Evolutionary conservation across 1,140 invertebrate species (phyloP), one percentile per base, ranked within the genome.

Genomic region (Gryllus bimaculatus): DNA sequence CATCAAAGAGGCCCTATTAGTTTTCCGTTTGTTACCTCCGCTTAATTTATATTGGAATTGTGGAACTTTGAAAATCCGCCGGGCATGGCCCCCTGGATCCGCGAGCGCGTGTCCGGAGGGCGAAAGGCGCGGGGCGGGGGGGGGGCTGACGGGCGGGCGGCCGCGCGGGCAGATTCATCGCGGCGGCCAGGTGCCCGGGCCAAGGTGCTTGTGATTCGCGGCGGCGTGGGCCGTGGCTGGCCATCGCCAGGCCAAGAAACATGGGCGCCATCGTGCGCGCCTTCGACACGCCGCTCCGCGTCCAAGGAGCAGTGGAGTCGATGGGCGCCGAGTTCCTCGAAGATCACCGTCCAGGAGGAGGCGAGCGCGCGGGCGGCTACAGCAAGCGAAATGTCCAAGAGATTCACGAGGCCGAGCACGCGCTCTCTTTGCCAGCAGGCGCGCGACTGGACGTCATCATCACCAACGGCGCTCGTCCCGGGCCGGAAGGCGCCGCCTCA

Each of bases 341-440:
- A n/a, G 83, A 89, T 95, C 81, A 88, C 91, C 81, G 87, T 94
- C 81, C 88, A 93, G 89, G 94, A 96, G 90, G 93, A 94, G 83
- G 95, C 12, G 92, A 94, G 77, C 94, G 93, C 20, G 86, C 87
- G 49, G 95, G 94, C 77, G 95, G 95, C 7, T 97, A 96, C 86
- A 95, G 94, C 12, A 96, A 96, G 84, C n/a, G 93, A 94, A 85
- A 97, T 97, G 95, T 96, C 94, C 39, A 89, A 93, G 82, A 95
- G 93, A 83, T 97, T 96, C 84, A 91, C 81, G 90, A 93, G 80
- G 95, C 94, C 3, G 95, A 97, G 85, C 92, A 94, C 87, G 93
- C 91, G 3, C n/a, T n/a, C 86, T 97, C 54, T 95, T 97, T 84
- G 93, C 92, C 8, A 94, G 83, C 95, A 97, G 84, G 92, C 93